These are phyloP conservation scores for Mellivora capensis DNA, from an alignment of 2,113 vertebrate genomes.

Conservation along the genomic window DNA sequence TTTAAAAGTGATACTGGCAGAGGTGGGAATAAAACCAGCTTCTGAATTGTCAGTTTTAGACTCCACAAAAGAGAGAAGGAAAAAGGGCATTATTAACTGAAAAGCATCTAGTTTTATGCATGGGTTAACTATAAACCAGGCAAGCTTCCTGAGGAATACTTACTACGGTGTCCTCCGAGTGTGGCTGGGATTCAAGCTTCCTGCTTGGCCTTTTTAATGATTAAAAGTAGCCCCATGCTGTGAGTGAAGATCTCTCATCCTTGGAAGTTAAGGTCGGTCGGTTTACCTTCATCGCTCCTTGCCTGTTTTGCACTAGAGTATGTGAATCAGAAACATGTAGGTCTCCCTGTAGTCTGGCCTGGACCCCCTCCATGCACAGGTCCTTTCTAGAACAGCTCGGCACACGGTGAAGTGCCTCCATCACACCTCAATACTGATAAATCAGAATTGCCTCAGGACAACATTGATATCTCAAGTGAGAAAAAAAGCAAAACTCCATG, in stretches of 20 bases:
- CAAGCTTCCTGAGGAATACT: background rate
- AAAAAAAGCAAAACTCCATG: background rate
- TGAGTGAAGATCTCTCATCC: background rate
- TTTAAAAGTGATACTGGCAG: background rate
- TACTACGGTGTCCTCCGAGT: background rate
- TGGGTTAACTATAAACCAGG: background rate
- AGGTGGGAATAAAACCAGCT: background rate
- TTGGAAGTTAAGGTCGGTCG: conserved; percentile 36
- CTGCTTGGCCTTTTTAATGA: background rate
- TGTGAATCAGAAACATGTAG: background rate
- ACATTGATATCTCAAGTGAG: background rate
- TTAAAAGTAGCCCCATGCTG: background rate
- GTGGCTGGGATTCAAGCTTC: background rate
- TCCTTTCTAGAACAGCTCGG: background rate
- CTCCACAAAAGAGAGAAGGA: background rate
- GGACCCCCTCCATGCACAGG: background rate
- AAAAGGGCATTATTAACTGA: background rate
- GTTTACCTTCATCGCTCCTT: background rate
- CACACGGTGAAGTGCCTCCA: background rate
- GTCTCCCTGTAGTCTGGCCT: background rate
- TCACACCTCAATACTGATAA: background rate
- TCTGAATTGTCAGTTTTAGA: background rate
- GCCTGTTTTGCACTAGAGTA: background rate
- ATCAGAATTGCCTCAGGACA: background rate
- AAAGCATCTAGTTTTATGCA: background rate